Conservation (phyloP, 2,888 invertebrate genomes). For the Sesia apiformis region DNA sequence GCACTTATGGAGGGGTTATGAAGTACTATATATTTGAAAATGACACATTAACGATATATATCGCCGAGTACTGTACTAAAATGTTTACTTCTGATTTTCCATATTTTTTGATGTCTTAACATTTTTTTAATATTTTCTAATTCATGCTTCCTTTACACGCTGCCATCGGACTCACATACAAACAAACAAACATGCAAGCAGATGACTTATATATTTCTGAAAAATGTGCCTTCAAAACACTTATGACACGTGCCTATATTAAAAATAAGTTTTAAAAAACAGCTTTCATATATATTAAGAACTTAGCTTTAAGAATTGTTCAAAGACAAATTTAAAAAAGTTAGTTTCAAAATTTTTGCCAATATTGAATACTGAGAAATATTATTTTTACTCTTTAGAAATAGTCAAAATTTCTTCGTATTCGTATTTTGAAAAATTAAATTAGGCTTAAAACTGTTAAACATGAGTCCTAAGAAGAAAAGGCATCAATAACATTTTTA, state of each 20-base stretch:
- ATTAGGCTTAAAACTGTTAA: no score
- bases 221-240: conserved; percentile 42
- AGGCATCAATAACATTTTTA: no score
- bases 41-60: no score
- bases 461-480: no score
- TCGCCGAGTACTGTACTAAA: no score
- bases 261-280: no score
- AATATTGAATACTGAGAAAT: background rate
- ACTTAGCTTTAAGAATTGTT: background rate
- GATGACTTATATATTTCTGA: conserved; percentile 29
- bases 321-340: background rate
- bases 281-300: background rate
- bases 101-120: background rate
- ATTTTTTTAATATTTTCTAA: conserved; percentile 5
- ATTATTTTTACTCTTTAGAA: no score
- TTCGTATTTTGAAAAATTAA: no score
- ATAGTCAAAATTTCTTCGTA: no score
- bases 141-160: conserved; percentile 46
- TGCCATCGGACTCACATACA: conserved; percentile 28
- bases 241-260: conserved; percentile 40
- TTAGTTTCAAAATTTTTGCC: background rate
- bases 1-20: no score
- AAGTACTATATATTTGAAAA: no score
- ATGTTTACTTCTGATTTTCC: no score
- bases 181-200: conserved; percentile 10